A percentile compares a stretch with the other conserved stretches of the same genome.
These are phyloP conservation scores for Onchidella celtica DNA, from an alignment of 2,888 invertebrate genomes.

Conservation along the genomic window DNA sequence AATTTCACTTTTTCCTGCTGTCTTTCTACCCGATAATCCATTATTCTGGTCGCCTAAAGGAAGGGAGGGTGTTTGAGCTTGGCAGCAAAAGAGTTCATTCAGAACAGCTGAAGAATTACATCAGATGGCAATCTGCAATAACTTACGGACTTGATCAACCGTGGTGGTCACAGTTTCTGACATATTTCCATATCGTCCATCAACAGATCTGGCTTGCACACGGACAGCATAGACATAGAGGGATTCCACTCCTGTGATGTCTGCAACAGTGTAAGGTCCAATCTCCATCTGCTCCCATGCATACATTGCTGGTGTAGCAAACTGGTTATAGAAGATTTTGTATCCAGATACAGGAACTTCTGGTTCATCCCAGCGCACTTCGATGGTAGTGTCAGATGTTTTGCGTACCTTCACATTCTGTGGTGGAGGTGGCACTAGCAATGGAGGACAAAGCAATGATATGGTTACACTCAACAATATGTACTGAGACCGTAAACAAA, in stretches of 20 bases:
- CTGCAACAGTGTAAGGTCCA: conserved; percentile 73
- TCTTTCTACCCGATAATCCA: too few species aligned
- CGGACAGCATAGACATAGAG: conserved; percentile 73
- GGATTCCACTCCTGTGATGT: conserved; percentile 70
- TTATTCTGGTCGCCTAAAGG: too few species aligned
- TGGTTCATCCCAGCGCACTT: conserved; percentile 85
- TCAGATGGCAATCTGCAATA: too few species aligned
- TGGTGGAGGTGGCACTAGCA: conserved; percentile 94
- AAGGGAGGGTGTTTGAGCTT: too few species aligned
- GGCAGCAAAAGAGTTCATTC: too few species aligned
- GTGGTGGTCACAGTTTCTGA: conserved; percentile 66
- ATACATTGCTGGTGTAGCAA: conserved; percentile 69
- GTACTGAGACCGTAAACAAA: too few species aligned
- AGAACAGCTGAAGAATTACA: too few species aligned
- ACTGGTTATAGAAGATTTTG: conserved; percentile 75
- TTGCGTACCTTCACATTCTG: conserved; percentile 96
- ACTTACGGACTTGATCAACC: conserved; percentile 51
- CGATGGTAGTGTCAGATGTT: conserved; percentile 94
- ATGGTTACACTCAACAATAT: too few species aligned
- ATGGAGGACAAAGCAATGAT: not conserved
- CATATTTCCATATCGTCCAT: conserved; percentile 75
- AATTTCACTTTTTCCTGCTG: too few species aligned
- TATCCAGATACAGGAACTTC: conserved; percentile 76
- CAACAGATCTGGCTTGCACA: conserved; percentile 73
- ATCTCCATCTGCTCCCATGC: conserved; percentile 74